phyloP scores from a whole-genome alignment of 1,140 invertebrate species.

The Leguminivora glycinivorella region DNA sequence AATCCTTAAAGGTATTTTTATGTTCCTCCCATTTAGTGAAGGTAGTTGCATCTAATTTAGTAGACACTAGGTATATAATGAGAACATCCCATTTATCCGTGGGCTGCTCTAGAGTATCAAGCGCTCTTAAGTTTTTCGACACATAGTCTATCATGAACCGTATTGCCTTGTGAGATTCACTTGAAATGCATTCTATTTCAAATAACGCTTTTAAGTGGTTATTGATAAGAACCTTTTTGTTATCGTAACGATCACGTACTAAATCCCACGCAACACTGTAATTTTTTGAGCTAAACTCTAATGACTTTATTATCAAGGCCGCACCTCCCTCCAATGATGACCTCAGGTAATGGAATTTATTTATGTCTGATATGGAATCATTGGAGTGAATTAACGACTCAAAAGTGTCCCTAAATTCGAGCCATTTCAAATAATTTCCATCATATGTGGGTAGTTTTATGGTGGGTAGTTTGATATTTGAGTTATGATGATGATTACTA shows the following conservation, averaged over 20 bases:
- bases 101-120: slow-evolving; percentile 3
- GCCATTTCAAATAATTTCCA: slow-evolving; percentile 4
- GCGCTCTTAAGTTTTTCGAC: slow-evolving; percentile 1
- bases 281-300: background rate
- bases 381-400: no score
- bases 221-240: slow-evolving; percentile 15
- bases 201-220: no score
- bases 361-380: no score
- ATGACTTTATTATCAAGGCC: background rate
- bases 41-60: slow-evolving; percentile 10
- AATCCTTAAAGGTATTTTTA: background rate
- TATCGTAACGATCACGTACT: slow-evolving; percentile 8
- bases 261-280: slow-evolving; percentile 17
- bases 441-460: background rate
- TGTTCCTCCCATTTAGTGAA: slow-evolving; percentile 17
- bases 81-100: slow-evolving; percentile 2
- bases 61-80: slow-evolving; percentile 16
- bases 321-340: slow-evolving; percentile 15
- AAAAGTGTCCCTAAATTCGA: no score
- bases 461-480: slow-evolving; percentile 14
- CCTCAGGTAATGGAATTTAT: slow-evolving; percentile 17
- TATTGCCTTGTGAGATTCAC: background rate
- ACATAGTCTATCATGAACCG: slow-evolving; percentile 1
- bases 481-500: background rate
- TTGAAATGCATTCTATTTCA: background rate